Conservation (phyloP, 92 coral and sea anemone species). For the Desmophyllum pertusum region DNA sequence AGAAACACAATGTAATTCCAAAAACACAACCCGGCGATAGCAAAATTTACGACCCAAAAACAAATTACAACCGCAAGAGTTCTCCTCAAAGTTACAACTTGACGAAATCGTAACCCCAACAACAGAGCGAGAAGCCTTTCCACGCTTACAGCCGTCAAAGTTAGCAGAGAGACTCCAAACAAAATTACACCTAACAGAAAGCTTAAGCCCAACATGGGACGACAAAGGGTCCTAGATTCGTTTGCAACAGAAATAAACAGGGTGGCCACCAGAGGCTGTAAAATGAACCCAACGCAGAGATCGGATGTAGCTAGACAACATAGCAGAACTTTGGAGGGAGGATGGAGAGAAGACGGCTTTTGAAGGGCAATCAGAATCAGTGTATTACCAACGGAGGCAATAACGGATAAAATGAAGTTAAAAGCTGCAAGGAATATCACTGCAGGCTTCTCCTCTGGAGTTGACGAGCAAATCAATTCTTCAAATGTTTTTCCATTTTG, state of each 20-base stretch:
- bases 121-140: neutral
- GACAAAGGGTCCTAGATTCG: neutral
- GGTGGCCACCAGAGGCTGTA: neutral
- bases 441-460: neutral
- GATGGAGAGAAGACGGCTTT: neutral
- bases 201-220: slow-evolving; percentile 9
- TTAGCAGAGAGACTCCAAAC: neutral
- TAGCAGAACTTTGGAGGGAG: slow-evolving; percentile 4
- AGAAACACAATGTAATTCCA: neutral
- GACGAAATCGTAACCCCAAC: slow-evolving; percentile 15
- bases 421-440: slow-evolving; percentile 12
- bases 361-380: slow-evolving; percentile 2
- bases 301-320: slow-evolving; percentile 1
- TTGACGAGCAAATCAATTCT: neutral
- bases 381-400: neutral
- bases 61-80: neutral
- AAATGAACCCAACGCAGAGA: neutral
- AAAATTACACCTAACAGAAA: slow-evolving; percentile 4
- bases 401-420: neutral
- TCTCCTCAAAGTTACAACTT: neutral
- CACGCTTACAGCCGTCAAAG: neutral
- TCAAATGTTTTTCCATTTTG: neutral
- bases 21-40: neutral
- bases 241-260: slow-evolving; percentile 2
- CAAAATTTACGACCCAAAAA: slow-evolving; percentile 9